Percentiles rank a stretch among this genome's conserved stretches.
Evolutionary conservation across 2,888 invertebrate genomes (phyloP).

Genomic region (Atrina japonica): DNA sequence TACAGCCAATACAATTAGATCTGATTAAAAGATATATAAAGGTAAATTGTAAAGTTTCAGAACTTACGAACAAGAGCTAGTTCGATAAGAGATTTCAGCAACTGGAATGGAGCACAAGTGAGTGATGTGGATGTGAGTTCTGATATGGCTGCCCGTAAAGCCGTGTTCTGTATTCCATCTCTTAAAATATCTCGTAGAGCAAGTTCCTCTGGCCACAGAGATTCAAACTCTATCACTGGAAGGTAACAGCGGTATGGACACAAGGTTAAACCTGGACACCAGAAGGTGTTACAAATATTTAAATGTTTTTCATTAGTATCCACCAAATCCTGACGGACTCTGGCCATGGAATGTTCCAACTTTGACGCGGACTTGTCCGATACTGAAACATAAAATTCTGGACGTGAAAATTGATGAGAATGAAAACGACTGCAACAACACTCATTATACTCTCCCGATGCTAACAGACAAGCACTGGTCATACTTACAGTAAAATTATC

Average conservation of each 20-base stretch:
- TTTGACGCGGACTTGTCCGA: conserved; percentile 1
- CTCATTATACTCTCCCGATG: no score
- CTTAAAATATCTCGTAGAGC: conserved; percentile 54
- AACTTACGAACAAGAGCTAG: conserved; percentile 68
- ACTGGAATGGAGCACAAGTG: conserved; percentile 63
- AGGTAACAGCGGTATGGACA: conserved; percentile 48
- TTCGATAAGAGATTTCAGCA: conserved; percentile 64
- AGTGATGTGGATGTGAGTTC: conserved; percentile 66
- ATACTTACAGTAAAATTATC: no score
- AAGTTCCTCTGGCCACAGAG: conserved; percentile 63
- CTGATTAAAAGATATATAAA: no score
- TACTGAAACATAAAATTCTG: conserved; percentile 27
- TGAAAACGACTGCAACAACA: conserved; percentile 31
- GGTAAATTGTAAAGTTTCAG: no score
- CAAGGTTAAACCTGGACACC: conserved; percentile 68
- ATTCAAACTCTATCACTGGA: conserved; percentile 54
- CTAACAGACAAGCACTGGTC: no score
- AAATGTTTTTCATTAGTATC: conserved; percentile 49
- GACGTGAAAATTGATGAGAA: conserved; percentile 26
- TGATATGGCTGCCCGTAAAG: conserved; percentile 57
- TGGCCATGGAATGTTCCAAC: conserved; percentile 2
- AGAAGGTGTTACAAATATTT: conserved; percentile 67
- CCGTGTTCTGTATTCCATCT: conserved; percentile 56
- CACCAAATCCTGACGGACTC: conserved; percentile 24
- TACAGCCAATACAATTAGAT: no score